Evolutionary conservation across 1,140 invertebrate genomes (phyloP).

Genomic region (Amphibalanus amphitrite): DNA sequence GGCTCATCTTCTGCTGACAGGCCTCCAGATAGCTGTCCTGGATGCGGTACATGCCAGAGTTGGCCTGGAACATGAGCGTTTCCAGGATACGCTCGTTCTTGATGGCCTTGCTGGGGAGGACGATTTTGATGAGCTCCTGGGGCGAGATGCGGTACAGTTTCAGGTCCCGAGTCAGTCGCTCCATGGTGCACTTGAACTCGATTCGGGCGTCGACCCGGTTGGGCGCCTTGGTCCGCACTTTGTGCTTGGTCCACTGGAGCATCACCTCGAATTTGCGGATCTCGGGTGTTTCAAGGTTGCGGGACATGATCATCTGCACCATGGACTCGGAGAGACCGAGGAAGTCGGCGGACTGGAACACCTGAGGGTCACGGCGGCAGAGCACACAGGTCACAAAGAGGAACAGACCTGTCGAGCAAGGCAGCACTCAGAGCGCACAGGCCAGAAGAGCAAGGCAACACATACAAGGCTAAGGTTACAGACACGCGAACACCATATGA

Average conservation of each 20-base stretch:
- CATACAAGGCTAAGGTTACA: no score
- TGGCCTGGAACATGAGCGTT: slow-evolving; percentile 82
- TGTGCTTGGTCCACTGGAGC: slow-evolving; percentile 69
- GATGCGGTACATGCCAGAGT: slow-evolving; percentile 78
- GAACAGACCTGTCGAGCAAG: no score
- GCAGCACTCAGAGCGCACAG: neutral
- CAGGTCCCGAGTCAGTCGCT: slow-evolving; percentile 65
- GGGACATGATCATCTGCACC: slow-evolving; percentile 86
- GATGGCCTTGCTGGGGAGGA: slow-evolving; percentile 79
- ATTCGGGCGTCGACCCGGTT: slow-evolving; percentile 58
- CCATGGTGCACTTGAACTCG: slow-evolving; percentile 83
- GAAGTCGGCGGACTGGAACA: slow-evolving; percentile 68
- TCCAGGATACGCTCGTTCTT: slow-evolving; percentile 82
- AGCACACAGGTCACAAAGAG: neutral
- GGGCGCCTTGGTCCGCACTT: slow-evolving; percentile 45
- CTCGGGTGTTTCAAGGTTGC: slow-evolving; percentile 56
- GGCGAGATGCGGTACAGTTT: slow-evolving; percentile 81
- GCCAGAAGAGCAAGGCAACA: no score
- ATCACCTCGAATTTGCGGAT: slow-evolving; percentile 87
- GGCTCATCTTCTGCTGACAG: slow-evolving; percentile 66
- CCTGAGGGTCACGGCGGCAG: slow-evolving; percentile 31
- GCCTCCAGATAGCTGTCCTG: slow-evolving; percentile 72
- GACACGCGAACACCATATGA: no score
- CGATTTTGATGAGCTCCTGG: slow-evolving; percentile 81
- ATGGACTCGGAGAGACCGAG: slow-evolving; percentile 76